Evolutionary conservation across 2,113 vertebrate species (phyloP).

Genomic region (Chlorodrepanis virens): DNA sequence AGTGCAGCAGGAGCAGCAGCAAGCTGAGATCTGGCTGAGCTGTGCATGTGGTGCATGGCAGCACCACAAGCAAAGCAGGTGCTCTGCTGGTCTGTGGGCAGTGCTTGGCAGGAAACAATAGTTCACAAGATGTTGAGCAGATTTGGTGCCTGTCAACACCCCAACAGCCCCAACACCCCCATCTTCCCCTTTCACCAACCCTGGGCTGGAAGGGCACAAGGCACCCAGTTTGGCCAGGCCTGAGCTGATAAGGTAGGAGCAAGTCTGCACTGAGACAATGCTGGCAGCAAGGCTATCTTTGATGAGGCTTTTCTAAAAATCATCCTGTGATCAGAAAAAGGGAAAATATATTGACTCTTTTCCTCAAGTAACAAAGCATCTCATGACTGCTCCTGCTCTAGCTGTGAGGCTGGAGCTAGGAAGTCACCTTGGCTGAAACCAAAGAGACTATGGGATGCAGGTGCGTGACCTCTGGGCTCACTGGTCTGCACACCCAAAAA

Average conservation of each 20-base stretch:
- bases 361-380: neutral
- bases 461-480: neutral
- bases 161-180: neutral
- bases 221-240: neutral
- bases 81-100: neutral
- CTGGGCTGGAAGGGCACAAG: neutral
- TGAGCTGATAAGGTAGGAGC: neutral
- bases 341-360: neutral
- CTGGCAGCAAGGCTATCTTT: neutral
- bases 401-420: neutral
- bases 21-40: neutral
- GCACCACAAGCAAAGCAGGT: neutral
- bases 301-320: neutral
- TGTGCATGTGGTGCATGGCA: neutral
- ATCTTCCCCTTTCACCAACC: rapidly evolving
- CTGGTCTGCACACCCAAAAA: neutral
- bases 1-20: neutral
- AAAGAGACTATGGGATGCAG: neutral
- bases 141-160: neutral
- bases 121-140: neutral
- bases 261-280: neutral
- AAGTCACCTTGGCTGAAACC: neutral
- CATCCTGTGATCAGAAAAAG: neutral
- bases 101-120: neutral
- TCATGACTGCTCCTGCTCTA: neutral